Evolutionary conservation across 2,888 invertebrate genomes (phyloP), one percentile per base, ranked within the genome.

Genomic region (Lasioglossum vierecki): DNA sequence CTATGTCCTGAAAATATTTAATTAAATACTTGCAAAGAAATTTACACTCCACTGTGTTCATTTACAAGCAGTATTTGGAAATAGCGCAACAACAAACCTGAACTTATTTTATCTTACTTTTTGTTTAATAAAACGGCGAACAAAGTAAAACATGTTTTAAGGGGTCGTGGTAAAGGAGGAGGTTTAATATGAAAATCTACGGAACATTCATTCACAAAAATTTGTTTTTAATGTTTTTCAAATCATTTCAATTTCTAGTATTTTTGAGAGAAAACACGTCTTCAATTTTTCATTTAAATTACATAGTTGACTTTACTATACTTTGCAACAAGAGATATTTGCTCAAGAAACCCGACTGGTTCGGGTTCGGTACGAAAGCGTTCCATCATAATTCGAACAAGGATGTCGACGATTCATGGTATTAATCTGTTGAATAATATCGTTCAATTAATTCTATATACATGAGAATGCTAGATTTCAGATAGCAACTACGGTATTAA

Each of bases 371-470:
- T 11, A 4, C 44, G 30, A 8, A 30, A 44, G 6, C n/a, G 5
- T 4, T n/a, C n/a, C 0, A 41, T 70, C 41, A n/a, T n/a, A 41
- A 41, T 13, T 39, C 13, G 22, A 70, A 41, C 4, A 41, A 70
- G n/a, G 13, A 41, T n/a, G 13, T 70, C 41, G 5, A 13, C 11
- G 70, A 70, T 70, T n/a, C 70, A n/a, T 41, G 22, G 41, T 70
- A 70, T 70, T 70, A 70, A 70, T 70, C 41, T n/a, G 70, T 11
- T 70, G 70, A 70, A 70, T 73, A 73, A 53, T 73, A 30, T 73
- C 49, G 26, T 73, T 18, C 35, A 9, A 71, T 78, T 49, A 39
- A 53, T 35, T 57, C 39, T 71, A 30, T 46, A 41, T 70, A 70
- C 41, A 70, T 11, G 70, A 41, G 41, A 41, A 41, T n/a, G 41